Evolutionary conservation across 2,113 vertebrate genomes (phyloP).

Genomic region (Cercopithecus mona): DNA sequence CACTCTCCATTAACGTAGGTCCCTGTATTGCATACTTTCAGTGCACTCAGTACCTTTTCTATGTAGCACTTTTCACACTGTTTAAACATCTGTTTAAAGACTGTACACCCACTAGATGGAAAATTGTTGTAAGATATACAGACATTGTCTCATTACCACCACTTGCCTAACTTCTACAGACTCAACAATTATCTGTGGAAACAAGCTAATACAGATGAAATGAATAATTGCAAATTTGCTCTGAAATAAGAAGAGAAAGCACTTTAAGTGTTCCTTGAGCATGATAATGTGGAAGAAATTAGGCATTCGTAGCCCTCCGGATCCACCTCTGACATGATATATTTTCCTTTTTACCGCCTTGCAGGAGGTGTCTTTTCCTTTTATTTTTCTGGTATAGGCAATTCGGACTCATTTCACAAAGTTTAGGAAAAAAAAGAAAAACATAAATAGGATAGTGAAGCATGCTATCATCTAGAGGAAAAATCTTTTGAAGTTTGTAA

Average conservation of each 20-base stretch:
- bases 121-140: not conserved
- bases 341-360: not conserved
- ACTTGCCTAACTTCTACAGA: not conserved
- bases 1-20: not conserved
- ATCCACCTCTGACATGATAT: not conserved
- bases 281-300: not conserved
- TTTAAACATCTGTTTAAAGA: not conserved
- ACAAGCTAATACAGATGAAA: not conserved
- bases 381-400: not conserved
- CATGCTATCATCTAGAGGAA: not conserved
- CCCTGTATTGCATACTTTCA: not conserved
- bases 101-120: not conserved
- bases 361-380: not conserved
- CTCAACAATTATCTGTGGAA: not conserved
- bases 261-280: not conserved
- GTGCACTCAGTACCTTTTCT: not conserved
- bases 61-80: not conserved
- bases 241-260: not conserved
- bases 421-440: not conserved
- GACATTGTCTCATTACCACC: not conserved
- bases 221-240: not conserved
- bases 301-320: not conserved
- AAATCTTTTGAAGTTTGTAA: not conserved
- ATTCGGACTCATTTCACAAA: not conserved
- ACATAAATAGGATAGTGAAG: not conserved